Evolutionary conservation across 2,113 vertebrate genomes (phyloP), one percentile per base, ranked within the genome.

Genomic region (Festucalex cinctus): DNA sequence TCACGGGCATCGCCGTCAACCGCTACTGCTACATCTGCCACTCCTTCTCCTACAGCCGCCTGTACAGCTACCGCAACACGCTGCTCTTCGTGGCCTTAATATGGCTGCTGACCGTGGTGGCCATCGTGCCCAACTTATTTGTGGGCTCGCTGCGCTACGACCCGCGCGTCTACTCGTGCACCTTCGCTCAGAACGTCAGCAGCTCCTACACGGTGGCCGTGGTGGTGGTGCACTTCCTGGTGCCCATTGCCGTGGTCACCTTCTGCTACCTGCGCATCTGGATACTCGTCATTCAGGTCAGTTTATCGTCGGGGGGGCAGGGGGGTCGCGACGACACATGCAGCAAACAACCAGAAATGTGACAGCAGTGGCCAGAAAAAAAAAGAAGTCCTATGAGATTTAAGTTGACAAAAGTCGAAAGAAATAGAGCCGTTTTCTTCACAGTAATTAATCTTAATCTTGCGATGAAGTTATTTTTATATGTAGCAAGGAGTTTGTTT

Each of bases 201-300:
- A 88, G 92, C 32, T 92, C 89, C 35, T 98, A 96, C 71, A 95
- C 94, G 0, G 91, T 91, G 53, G 89, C 91, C 0, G 93, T 95
- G 1, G 94, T 95, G 59, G 88, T 93, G 56, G 77, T 95, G 73
- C 94, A 96, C 85, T 97, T 97, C 87, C 85, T 98, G 0, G 90
- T 96, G 12, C 95, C 96, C n/a, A 93, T 96, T 9, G 86, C 90
- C 0, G 88, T 95, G 6, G 94, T 97, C 39, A 93, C 93, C 64
- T 98, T 94, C 90, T 97, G 95, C 78, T 98, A 97, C 83, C 91
- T 96, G 80, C 85, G 92, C 49, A 95, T 96, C 80, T 96, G 95
- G 94, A 86, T 93, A 37, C 90, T 96, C 78, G 94, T 96, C 70
- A 93, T 96, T 79, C 93, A 92, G 85, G 94, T 94, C 56, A 74